These are phyloP conservation scores for Wiebesia pumilae DNA, from an alignment of 1,140 invertebrate species.

Conservation along the genomic window DNA sequence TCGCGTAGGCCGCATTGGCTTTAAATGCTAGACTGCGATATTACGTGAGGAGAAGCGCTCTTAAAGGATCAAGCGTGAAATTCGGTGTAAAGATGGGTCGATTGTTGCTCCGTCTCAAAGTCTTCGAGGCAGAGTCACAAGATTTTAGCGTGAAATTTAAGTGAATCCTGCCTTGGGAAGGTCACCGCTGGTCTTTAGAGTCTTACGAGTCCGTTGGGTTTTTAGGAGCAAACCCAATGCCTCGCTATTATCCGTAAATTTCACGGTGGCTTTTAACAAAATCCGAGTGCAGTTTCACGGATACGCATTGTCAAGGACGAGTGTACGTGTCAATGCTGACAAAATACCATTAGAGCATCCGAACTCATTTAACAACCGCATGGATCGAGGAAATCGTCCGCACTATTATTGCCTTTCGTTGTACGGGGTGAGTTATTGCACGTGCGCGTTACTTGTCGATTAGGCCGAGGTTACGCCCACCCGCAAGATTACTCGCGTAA, in stretches of 20 bases:
- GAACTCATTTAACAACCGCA: background rate
- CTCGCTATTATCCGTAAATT: slow-evolving; percentile 45
- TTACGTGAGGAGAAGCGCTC: slow-evolving; percentile 30
- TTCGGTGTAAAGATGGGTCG: slow-evolving; percentile 24
- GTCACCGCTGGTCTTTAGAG: background rate
- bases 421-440: background rate
- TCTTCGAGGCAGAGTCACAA: background rate
- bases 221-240: slow-evolving; percentile 3
- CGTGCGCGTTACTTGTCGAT: no score
- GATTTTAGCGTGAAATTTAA: slow-evolving; percentile 25
- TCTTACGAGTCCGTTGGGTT: slow-evolving; percentile 2
- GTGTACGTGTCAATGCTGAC: slow-evolving; percentile 19
- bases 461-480: no score
- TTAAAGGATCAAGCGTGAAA: slow-evolving; percentile 45
- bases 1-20: background rate
- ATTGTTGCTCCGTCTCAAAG: background rate
- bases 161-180: slow-evolving; percentile 7
- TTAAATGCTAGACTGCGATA: background rate
- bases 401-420: no score
- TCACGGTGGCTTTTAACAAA: slow-evolving; percentile 29
- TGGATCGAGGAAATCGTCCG: background rate
- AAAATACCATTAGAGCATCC: slow-evolving; percentile 6
- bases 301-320: background rate
- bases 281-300: slow-evolving; percentile 22
- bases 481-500: no score